phyloP scores from a whole-genome alignment of 30 jellyfish, hydroid and myxozoan genomes.

The Hydra vulgaris region DNA sequence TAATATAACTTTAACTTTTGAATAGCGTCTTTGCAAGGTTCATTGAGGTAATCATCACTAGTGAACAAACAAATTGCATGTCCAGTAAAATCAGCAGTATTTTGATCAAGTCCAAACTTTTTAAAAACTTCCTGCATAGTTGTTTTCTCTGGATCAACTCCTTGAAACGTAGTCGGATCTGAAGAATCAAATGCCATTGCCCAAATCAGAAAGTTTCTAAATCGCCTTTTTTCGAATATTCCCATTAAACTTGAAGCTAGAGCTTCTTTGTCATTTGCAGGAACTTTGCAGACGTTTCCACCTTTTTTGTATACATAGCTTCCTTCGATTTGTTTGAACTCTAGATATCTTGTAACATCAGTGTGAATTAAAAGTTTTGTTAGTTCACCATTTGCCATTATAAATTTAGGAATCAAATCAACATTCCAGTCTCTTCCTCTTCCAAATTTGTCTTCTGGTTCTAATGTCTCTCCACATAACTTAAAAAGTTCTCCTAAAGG shows the following conservation, averaged over 20 bases:
- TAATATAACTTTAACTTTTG: slow-evolving; percentile 54
- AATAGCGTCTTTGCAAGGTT: slow-evolving; percentile 68
- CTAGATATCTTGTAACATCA: slow-evolving; percentile 93
- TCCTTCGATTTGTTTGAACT: slow-evolving; percentile 94
- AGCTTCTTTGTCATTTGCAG: slow-evolving; percentile 96
- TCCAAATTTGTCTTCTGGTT: slow-evolving; percentile 77
- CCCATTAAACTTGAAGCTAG: slow-evolving; percentile 95
- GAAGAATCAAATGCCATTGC: slow-evolving; percentile 49
- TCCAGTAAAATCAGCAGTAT: slow-evolving; percentile 96
- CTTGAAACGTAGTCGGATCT: slow-evolving; percentile 65
- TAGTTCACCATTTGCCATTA: slow-evolving; percentile 96
- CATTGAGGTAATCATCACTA: slow-evolving; percentile 59
- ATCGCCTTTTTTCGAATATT: slow-evolving; percentile 83
- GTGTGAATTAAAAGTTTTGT: slow-evolving; percentile 73
- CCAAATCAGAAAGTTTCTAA: slow-evolving; percentile 64
- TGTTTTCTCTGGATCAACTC: slow-evolving; percentile 59
- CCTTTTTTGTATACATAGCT: slow-evolving; percentile 82
- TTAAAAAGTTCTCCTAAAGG: slow-evolving; percentile 83
- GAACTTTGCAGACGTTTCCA: slow-evolving; percentile 89
- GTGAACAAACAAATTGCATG: slow-evolving; percentile 81
- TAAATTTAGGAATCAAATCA: slow-evolving; percentile 86
- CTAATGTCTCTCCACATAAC: slow-evolving; percentile 47
- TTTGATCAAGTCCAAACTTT: slow-evolving; percentile 78
- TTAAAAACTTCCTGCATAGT: slow-evolving; percentile 85
- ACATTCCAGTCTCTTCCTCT: slow-evolving; percentile 97